phyloP scores from a whole-genome alignment of 2,113 vertebrate species.

The Gnathonemus longibarbis region DNA sequence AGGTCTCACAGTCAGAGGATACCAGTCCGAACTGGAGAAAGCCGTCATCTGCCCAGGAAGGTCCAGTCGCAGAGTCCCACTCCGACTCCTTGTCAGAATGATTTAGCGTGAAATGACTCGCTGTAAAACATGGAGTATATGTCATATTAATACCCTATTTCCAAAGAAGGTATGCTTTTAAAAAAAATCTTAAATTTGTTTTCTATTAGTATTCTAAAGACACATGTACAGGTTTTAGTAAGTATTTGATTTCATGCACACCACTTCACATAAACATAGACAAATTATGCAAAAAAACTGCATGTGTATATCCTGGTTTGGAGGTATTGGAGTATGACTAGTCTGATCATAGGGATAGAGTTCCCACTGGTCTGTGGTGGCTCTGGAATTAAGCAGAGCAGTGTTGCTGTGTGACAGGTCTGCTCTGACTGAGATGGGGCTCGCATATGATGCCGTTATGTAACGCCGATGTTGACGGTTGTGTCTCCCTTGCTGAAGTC shows the following conservation, averaged over 20 bases:
- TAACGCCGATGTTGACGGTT: conserved; percentile 36
- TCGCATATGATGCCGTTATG: conserved; percentile 36
- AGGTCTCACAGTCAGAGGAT: background rate
- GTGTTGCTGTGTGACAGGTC: background rate
- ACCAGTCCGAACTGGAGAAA: background rate
- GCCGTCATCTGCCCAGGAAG: background rate
- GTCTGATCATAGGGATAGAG: conserved; percentile 27
- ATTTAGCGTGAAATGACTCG: background rate
- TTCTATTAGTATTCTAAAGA: background rate
- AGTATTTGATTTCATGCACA: background rate
- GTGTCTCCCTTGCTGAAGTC: conserved; percentile 43
- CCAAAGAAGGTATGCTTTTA: background rate
- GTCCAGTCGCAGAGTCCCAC: background rate
- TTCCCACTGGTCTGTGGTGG: background rate
- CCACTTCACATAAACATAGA: background rate
- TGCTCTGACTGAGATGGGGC: conserved; percentile 21
- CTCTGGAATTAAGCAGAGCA: background rate
- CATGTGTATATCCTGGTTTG: background rate
- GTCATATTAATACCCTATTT: background rate
- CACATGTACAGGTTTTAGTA: background rate
- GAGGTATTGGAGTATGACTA: conserved; percentile 5
- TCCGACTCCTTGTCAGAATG: background rate
- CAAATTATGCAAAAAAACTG: background rate
- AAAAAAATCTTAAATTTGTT: background rate
- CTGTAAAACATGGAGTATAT: background rate